Evolutionary conservation across 2,113 vertebrate species (phyloP).

Genomic region (Mirza zaza): DNA sequence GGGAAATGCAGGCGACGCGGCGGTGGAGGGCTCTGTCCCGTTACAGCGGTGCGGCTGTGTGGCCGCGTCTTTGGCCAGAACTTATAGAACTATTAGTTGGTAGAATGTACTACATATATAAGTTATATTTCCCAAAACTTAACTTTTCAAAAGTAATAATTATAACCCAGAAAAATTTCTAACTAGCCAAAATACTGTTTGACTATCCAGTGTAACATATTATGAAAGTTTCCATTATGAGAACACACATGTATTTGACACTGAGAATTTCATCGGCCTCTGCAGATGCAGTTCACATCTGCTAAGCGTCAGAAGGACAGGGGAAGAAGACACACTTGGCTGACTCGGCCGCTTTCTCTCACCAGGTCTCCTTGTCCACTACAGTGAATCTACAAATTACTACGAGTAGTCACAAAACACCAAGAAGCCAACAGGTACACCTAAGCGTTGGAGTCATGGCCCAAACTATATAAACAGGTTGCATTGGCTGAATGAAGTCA

Average conservation of each 20-base stretch:
- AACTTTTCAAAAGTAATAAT: background rate
- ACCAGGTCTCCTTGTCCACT: background rate
- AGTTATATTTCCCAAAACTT: background rate
- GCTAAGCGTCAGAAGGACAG: background rate
- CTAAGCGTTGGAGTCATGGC: background rate
- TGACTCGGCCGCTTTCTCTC: background rate
- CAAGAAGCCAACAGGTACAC: background rate
- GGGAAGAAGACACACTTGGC: background rate
- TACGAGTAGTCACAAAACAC: background rate
- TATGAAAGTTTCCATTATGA: background rate
- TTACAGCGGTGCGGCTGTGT: too few relatives aligned
- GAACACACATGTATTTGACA: background rate
- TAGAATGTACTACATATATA: background rate
- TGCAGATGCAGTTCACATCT: background rate
- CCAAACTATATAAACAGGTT: background rate
- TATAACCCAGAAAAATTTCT: background rate
- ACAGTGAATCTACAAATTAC: background rate
- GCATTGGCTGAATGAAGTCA: background rate
- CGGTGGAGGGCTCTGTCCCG: too few relatives aligned
- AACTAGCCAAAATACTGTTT: background rate
- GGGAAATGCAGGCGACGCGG: too few relatives aligned
- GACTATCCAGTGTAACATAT: background rate
- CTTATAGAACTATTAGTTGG: background rate
- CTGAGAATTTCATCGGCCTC: background rate
- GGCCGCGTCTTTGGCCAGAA: background rate